Base-by-base conservation (phyloP, 2,113 vertebrate species). In the Labeo catla region DNA sequence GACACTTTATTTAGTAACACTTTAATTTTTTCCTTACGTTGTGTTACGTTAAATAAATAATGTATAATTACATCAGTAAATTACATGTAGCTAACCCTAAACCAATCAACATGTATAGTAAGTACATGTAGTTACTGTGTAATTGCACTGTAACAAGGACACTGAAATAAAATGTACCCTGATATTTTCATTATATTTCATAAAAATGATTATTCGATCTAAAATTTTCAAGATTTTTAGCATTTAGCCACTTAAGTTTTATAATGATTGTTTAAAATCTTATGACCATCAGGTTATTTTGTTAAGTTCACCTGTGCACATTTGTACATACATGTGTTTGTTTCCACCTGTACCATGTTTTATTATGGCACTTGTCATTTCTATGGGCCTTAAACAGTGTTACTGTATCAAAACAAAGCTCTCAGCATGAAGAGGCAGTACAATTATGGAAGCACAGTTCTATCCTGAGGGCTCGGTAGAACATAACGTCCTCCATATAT, bases 401-500 rank as follows among this genome's bases (percentile, higher is more conserved):
- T 82, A 82, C 61, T 82, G 28, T 52, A 82, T 82, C 61, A 52
- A 82, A 82, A 66, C 63, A 78, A 3, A 87, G 83, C 83, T 82
- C 11, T 76, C 61, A 66, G 81, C 83, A 85, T 87, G 72, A 87
- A 88, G 89, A 76, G 86, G 88, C 76, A 80, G 82, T n/a, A 70
- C 84, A 91, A 91, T 89, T 87, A 91, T 87, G 86, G 79, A 87
- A 83, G 74, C 54, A 84, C 92, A 90, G 90, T 91, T 89, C 89
- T 87, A 81, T 90, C 86, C 86, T 87, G 86, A 83, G 86, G 89
- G 73, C 83, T 88, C 89, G 81, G 45, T 90, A 4, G 86, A 90
- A 91, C 89, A 91, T 65, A 81, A 81, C 79, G 50, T 66, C 54
- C 39, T 61, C 19, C 6, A 63, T 21, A 82, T 82, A 82, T 34